Evolutionary conservation across 2,888 invertebrate genomes (phyloP), one percentile per base, ranked within the genome.

Genomic region (Acanthosoma haemorrhoidale): DNA sequence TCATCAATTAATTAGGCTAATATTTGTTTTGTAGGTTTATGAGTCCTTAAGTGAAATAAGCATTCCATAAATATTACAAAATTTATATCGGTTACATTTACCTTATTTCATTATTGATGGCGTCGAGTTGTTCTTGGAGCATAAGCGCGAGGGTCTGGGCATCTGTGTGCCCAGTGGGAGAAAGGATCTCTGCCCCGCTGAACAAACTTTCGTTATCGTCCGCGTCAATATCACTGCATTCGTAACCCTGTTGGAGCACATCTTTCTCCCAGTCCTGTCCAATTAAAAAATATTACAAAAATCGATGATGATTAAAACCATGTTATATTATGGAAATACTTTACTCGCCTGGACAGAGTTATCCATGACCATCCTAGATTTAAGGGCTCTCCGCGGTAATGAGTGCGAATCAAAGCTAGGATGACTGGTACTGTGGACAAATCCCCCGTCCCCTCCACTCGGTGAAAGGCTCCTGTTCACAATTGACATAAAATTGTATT

Each of bases 61-160:
- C 8, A 11, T 18, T 43, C 15, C 6, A 11, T 36, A 36, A n/a
- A 36, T n/a, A 36, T n/a, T n/a, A n/a, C n/a, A n/a, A n/a, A n/a
- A n/a, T n/a, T n/a, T n/a, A n/a, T n/a, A n/a, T n/a, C n/a, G n/a
- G n/a, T 16, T n/a, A 31, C 2, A 41, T 41, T 59, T 38, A 84
- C 84, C 79, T 85, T 77, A 99, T 99, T 86, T 99, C 99, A 78
- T 97, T 97, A 83, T 99, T 99, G 81, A 99, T 99, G 78, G 98
- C 99, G 84, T 99, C 98, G 74, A 99, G 84, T 81, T 99, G 97
- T 78, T 99, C 98, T 81, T 99, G 99, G 76, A 99, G 85, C 95
- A 99, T 97, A 80, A 97, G 88, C 59, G 99, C 99, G 75, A 99
- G 83, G 0, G 97, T 95, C 78, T 98, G 98, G 60, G 99, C 97